A percentile compares a stretch with the other conserved stretches of the same genome.
phyloP scores from a whole-genome alignment of 2,888 invertebrate species.

The Lasioglossum vierecki region DNA sequence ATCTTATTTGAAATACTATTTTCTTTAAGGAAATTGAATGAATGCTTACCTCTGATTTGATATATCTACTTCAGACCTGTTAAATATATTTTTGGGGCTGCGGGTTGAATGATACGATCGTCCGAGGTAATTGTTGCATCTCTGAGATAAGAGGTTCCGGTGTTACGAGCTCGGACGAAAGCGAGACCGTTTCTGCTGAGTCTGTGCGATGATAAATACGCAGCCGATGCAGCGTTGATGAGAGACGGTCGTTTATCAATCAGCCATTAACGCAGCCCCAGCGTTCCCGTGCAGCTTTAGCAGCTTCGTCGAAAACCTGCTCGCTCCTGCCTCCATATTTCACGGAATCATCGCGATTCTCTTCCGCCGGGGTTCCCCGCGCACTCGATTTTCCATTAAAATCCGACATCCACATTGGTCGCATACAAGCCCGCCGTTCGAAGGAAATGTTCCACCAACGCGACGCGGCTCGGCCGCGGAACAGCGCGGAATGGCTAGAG shows the following conservation, averaged over 20 bases:
- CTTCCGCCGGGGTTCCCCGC: conserved; percentile 60
- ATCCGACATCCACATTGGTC: conserved; percentile 61
- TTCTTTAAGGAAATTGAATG: too few species aligned
- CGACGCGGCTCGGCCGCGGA: neutral
- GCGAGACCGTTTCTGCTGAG: conserved; percentile 55
- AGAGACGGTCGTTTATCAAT: conserved; percentile 78
- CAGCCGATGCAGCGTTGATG: conserved; percentile 70
- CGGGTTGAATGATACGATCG: neutral
- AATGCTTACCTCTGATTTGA: too few species aligned
- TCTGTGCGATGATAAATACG: conserved; percentile 71
- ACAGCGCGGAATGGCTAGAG: neutral
- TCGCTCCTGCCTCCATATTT: conserved; percentile 76
- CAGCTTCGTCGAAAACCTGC: conserved; percentile 74
- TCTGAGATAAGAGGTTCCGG: neutral
- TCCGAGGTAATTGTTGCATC: neutral
- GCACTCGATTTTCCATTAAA: conserved; percentile 70
- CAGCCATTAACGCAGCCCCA: conserved; percentile 74
- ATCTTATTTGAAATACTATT: too few species aligned
- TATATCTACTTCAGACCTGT: too few species aligned
- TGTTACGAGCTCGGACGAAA: neutral
- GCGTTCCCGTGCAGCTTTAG: conserved; percentile 65
- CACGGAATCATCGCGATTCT: conserved; percentile 75
- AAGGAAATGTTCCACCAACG: conserved; percentile 41
- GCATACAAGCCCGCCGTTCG: conserved; percentile 30
- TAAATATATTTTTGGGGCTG: too few species aligned